A percentile compares a stretch with the other conserved stretches of the same genome.
Conservation (phyloP, 2,888 invertebrate genomes). For the Nomada ferruginata region DNA sequence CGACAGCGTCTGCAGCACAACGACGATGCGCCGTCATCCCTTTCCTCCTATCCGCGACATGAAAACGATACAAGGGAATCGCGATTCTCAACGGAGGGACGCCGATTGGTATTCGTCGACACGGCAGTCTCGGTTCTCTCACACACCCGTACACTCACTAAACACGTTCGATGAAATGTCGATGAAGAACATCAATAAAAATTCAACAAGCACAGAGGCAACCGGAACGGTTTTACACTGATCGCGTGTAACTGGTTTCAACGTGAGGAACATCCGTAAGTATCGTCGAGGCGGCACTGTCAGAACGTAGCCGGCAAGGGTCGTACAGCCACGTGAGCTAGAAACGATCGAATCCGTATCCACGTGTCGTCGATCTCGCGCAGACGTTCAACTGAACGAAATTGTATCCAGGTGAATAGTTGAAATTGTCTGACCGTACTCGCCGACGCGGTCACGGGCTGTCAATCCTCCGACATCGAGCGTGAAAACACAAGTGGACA, state of each 20-base stretch:
- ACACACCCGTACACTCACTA: conserved; percentile 18
- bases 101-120: conserved; percentile 12
- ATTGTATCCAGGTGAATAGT: neutral
- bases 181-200: conserved; percentile 28
- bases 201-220: conserved; percentile 35
- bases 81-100: conserved; percentile 13
- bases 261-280: conserved; percentile 48
- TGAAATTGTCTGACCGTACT: neutral
- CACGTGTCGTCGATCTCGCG: conserved; percentile 63
- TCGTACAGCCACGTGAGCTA: conserved; percentile 66
- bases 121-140: neutral
- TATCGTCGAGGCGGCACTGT: conserved; percentile 31
- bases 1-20: conserved; percentile 51
- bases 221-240: neutral
- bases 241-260: conserved; percentile 21
- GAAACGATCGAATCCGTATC: conserved; percentile 56
- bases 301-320: conserved; percentile 54
- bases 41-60: conserved; percentile 65
- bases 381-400: neutral
- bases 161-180: conserved; percentile 21
- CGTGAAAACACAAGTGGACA: neutral
- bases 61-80: conserved; percentile 41
- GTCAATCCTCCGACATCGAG: neutral
- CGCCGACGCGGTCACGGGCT: neutral
- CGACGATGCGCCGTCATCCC: conserved; percentile 71